A percentile compares a stretch with the other conserved stretches of the same genome.
These are phyloP conservation scores for Norana najaformis DNA, from an alignment of 2,888 invertebrate genomes.

Conservation along the genomic window DNA sequence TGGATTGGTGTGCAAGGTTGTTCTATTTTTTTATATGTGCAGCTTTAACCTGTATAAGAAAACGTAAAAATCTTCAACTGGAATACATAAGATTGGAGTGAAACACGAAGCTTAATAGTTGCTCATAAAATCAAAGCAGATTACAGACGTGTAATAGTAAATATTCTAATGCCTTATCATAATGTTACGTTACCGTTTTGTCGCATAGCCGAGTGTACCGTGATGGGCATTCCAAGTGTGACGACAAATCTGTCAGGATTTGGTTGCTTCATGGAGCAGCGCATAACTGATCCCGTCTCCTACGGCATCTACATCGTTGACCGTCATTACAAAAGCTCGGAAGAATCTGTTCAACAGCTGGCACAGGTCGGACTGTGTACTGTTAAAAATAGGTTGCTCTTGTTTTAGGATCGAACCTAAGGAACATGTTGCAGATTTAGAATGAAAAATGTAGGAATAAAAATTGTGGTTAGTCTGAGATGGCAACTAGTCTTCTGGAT, in stretches of 20 bases:
- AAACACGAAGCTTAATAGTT: too few species aligned
- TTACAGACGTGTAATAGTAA: background rate
- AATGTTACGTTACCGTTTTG: background rate
- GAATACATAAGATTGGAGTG: background rate
- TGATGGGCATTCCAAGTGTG: conserved; percentile 98
- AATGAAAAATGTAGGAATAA: background rate
- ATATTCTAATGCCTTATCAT: background rate
- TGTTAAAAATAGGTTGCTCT: background rate
- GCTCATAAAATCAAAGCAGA: background rate
- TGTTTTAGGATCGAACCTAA: background rate
- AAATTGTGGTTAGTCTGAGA: too few species aligned
- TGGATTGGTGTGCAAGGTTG: background rate
- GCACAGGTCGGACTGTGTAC: conserved; percentile 48
- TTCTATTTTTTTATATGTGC: background rate
- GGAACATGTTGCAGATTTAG: background rate
- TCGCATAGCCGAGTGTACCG: conserved; percentile 86
- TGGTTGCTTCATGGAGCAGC: conserved; percentile 97
- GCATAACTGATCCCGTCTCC: conserved; percentile 93
- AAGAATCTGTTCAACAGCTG: conserved; percentile 87
- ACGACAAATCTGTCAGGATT: conserved; percentile 97
- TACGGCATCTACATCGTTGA: conserved; percentile 99
- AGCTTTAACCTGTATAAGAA: too few species aligned
- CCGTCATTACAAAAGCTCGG: conserved; percentile 82
- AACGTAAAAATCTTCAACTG: background rate
- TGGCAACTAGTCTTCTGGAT: background rate